Evolutionary conservation across 2,888 invertebrate genomes (phyloP), one percentile per base, ranked within the genome.

Genomic region (Drepanosiphum platanoidis): DNA sequence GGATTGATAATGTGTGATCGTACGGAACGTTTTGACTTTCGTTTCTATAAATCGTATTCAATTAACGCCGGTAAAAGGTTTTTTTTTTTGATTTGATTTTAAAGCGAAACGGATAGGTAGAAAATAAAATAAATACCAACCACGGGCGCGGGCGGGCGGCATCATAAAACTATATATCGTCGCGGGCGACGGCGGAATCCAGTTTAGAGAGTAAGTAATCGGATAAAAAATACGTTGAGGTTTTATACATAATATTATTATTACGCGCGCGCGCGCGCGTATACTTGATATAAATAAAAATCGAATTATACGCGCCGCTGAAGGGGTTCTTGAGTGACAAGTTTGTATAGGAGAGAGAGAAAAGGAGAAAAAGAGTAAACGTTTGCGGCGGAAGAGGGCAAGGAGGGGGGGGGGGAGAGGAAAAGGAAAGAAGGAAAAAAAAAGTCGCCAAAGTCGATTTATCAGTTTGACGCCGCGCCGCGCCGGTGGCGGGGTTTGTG

Each of bases 321-420:
- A 61, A 75, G 66, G 83, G 74, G 75, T 84, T 71, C 66, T 84
- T 81, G 75, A 84, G 75, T 84, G 83, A 84, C 83, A 84, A 84
- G 66, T 84, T 75, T 84, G 66, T 30, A n/a, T n/a, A 18, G 30
- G 75, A 52, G 75, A 52, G 68, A 32, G 75, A 52, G 75, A 52
- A 77, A 32, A 52, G 66, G 18, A 75, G 68, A 52, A 52, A 84
- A 84, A 84, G 74, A 84, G 74, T 74, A 82, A 82, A 82, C 71
- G 80, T 80, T 86, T 36, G 61, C 86, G 8, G 22, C n/a, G 46
- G 52, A 13, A n/a, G 9, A 4, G 11, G 34, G 11, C 3, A 27
- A 61, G 1, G 27, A 61, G 61, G 13, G 61, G 18, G 18, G 32
- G 66, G 27, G 36, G 66, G 22, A 46, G 13, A 18, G 32, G n/a